A percentile compares a stretch with the other conserved stretches of the same genome.
Evolutionary conservation across 1,140 invertebrate genomes (phyloP).

Genomic region (Helicoverpa zea): DNA sequence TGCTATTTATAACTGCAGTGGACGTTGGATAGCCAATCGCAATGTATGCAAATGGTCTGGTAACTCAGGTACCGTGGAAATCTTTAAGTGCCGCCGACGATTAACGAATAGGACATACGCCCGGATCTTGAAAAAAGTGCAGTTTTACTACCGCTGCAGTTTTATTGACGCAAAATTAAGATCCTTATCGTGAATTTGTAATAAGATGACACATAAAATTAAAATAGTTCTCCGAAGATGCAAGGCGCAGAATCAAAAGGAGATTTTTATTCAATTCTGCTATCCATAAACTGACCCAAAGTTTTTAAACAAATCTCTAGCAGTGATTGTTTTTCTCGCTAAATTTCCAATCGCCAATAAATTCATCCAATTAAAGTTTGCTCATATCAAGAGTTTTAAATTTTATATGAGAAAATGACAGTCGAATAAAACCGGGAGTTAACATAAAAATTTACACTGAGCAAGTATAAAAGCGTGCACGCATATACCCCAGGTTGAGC

Average conservation of each 20-base stretch:
- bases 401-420: conserved; percentile 62
- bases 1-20: conserved; percentile 52
- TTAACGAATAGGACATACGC: conserved; percentile 51
- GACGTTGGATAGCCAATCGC: conserved; percentile 39
- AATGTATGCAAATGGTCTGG: conserved; percentile 61
- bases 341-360: conserved; percentile 49
- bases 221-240: not conserved
- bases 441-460: conserved; percentile 67
- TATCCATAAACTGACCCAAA: not conserved
- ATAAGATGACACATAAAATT: not conserved
- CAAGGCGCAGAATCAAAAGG: not conserved
- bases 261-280: not conserved
- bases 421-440: conserved; percentile 60
- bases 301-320: not conserved
- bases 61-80: conserved; percentile 52
- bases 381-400: conserved; percentile 54
- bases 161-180: conserved; percentile 25
- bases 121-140: conserved; percentile 37
- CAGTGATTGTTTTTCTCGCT: conserved; percentile 41
- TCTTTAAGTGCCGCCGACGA: conserved; percentile 56
- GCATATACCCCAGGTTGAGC: conserved; percentile 49
- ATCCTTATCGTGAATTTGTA: conserved; percentile 27
- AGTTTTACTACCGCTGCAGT: conserved; percentile 22
- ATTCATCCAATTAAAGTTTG: conserved; percentile 54
- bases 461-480: conserved; percentile 60